These are phyloP conservation scores for Heliothis peltigera DNA, from an alignment of 2,888 invertebrate species.

Conservation along the genomic window DNA sequence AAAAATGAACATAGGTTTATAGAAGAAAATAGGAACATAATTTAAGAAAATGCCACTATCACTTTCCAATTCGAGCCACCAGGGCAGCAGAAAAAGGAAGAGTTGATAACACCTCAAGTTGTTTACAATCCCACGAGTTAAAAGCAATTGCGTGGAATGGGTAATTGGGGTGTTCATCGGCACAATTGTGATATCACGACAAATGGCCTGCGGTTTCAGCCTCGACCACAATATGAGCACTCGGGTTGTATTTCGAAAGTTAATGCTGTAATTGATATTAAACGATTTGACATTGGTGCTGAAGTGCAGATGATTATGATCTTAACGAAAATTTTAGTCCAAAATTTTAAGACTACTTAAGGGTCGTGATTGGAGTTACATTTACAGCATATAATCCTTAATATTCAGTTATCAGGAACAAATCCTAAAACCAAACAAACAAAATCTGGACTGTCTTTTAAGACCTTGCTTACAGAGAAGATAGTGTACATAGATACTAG, in stretches of 20 bases:
- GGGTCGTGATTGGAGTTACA: too few relatives aligned
- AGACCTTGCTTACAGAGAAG: too few relatives aligned
- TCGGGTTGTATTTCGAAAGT: background rate
- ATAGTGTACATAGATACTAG: background rate
- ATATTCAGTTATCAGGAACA: too few relatives aligned
- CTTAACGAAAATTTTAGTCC: too few relatives aligned
- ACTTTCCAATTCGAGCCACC: background rate
- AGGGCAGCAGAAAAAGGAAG: slow-evolving; percentile 4
- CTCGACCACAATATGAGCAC: background rate
- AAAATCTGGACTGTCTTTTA: too few relatives aligned
- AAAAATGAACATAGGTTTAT: too few relatives aligned
- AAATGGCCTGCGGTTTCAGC: slow-evolving; percentile 30
- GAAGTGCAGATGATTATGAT: too few relatives aligned
- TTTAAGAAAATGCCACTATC: background rate
- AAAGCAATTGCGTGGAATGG: slow-evolving; percentile 35
- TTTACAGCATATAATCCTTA: too few relatives aligned
- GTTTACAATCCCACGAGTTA: slow-evolving; percentile 35
- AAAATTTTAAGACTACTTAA: too few relatives aligned
- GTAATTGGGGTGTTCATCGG: slow-evolving; percentile 48
- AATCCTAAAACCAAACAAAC: too few relatives aligned
- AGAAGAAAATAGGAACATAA: too few relatives aligned
- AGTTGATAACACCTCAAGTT: slow-evolving; percentile 22
- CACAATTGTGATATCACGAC: slow-evolving; percentile 43
- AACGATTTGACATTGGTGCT: background rate
- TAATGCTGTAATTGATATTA: background rate